Evolutionary conservation across 2,797 vertebrate genomes (phyloP).

Genomic region (Cygnus olor): DNA sequence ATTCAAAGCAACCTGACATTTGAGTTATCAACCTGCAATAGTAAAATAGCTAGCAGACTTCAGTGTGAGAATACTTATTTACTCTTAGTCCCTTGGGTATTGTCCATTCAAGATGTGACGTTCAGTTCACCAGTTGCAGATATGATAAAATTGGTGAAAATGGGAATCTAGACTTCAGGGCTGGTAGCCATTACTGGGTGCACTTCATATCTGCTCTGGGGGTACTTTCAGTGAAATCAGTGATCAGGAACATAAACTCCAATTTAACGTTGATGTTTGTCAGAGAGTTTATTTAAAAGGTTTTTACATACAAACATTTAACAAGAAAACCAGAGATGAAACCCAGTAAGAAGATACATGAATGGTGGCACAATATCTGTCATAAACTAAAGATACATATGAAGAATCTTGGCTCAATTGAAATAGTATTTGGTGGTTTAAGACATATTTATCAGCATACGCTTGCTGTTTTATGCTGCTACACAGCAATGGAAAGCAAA

Average conservation of each 20-base stretch:
- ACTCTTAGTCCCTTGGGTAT: background rate
- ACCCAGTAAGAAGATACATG: background rate
- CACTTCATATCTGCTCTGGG: background rate
- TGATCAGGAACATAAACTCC: background rate
- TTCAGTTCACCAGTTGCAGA: background rate
- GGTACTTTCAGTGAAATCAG: background rate
- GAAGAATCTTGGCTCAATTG: background rate
- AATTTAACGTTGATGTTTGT: background rate
- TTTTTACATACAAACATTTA: background rate
- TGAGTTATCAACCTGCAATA: background rate
- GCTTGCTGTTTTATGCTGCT: background rate
- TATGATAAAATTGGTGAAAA: background rate
- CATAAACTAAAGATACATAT: background rate
- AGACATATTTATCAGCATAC: background rate
- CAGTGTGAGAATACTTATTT: background rate
- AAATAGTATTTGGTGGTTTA: background rate
- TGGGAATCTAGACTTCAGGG: background rate
- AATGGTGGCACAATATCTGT: background rate
- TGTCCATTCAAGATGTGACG: background rate
- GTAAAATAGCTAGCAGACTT: background rate
- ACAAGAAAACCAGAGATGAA: background rate
- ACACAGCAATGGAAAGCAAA: background rate
- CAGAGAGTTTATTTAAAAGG: background rate
- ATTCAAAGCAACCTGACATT: constrained; percentile 7
- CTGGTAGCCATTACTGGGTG: background rate